A percentile compares a stretch with the other conserved stretches of the same genome.
These are phyloP conservation scores for Lasiommata megera DNA, from an alignment of 2,888 invertebrate species.

Conservation along the genomic window DNA sequence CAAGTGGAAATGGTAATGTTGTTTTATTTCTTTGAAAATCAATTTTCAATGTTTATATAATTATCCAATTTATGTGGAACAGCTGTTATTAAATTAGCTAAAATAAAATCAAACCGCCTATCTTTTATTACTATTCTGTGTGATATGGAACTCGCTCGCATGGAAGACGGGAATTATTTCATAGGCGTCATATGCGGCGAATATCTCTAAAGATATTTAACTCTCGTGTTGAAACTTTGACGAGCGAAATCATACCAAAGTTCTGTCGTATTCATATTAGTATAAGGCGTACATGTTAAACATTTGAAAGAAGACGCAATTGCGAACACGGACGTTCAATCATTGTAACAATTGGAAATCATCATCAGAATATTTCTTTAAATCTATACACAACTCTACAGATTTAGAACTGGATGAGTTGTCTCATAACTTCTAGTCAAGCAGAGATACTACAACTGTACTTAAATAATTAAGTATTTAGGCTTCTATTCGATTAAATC, in stretches of 20 bases:
- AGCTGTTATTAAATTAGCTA: not conserved
- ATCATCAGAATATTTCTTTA: too few relatives aligned
- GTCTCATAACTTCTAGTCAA: too few relatives aligned
- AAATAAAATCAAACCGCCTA: not conserved
- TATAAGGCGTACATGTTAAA: not conserved
- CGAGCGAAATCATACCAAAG: not conserved
- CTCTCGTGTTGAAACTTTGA: conserved; percentile 20
- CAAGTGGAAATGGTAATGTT: too few relatives aligned
- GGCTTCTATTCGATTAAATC: too few relatives aligned
- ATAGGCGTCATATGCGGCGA: conserved; percentile 50
- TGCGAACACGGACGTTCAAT: not conserved
- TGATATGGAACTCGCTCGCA: conserved; percentile 24
- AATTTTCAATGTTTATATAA: too few relatives aligned
- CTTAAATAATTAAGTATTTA: too few relatives aligned
- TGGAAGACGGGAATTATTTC: conserved; percentile 43
- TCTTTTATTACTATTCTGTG: not conserved
- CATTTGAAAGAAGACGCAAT: not conserved
- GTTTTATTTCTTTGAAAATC: too few relatives aligned
- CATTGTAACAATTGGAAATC: not conserved
- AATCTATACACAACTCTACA: too few relatives aligned
- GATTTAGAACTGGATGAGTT: too few relatives aligned
- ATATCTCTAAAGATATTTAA: conserved; percentile 49
- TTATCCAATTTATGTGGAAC: too few relatives aligned
- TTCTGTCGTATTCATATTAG: not conserved
- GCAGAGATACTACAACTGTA: too few relatives aligned